A percentile compares a stretch with the other conserved stretches of the same genome.
Conservation (phyloP, 2,797 vertebrate genomes). For the Tenualosa ilisha region DNA sequence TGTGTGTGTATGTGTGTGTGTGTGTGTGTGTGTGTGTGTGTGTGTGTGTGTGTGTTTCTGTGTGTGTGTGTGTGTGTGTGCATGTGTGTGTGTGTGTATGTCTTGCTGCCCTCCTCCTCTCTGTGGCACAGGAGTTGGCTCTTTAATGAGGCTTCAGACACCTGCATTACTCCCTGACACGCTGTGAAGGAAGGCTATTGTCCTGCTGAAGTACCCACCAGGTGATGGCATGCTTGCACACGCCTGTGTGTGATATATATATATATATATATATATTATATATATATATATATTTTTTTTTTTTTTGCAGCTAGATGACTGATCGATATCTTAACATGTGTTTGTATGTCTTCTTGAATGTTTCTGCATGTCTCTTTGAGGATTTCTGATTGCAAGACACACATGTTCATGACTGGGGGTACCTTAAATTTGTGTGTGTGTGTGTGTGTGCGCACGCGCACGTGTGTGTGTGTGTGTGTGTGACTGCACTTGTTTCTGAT, state of each 20-base stretch:
- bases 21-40: neutral
- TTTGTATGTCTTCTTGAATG: neutral
- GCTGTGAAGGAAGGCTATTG: neutral
- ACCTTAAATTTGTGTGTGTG: neutral
- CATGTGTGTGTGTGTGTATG: neutral
- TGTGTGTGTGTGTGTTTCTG: neutral
- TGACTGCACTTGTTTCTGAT: neutral
- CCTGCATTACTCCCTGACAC: slow-evolving; percentile 30
- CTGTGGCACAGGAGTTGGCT: slow-evolving; percentile 23
- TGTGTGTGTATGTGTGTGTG: neutral
- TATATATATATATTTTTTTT: no score
- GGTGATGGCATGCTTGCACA: slow-evolving; percentile 30
- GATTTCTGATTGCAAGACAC: neutral
- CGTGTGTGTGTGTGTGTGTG: neutral
- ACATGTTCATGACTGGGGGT: no score
- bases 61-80: slow-evolving; percentile 22
- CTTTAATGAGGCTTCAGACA: slow-evolving; percentile 51
- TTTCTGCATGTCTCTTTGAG: neutral
- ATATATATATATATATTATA: no score
- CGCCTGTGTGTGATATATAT: neutral
- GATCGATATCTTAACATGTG: no score
- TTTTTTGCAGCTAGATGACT: neutral
- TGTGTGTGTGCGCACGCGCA: neutral
- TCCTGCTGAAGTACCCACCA: neutral
- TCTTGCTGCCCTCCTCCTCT: slow-evolving; percentile 36